Conservation (phyloP, 2,797 vertebrate species). For the Darevskia nairensis region DNA sequence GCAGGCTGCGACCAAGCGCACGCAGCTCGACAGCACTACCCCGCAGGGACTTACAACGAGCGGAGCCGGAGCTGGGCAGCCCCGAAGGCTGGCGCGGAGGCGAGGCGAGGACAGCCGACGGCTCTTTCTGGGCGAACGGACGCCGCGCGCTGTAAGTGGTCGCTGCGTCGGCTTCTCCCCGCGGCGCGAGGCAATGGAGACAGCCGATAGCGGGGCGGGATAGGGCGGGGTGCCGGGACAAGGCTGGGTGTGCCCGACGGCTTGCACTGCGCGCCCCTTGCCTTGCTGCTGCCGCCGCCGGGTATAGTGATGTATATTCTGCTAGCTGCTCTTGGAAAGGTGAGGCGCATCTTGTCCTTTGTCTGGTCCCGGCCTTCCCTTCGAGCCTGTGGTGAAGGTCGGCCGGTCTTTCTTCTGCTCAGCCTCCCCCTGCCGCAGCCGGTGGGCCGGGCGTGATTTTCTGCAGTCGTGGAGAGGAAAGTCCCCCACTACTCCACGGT, state of each 20-base stretch:
- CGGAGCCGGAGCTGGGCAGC: not conserved
- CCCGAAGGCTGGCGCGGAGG: not conserved
- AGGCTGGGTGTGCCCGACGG: too few species aligned
- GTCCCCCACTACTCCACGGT: too few species aligned
- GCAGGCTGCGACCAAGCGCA: conserved; percentile 62
- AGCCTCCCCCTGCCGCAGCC: not conserved
- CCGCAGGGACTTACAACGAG: conserved; percentile 34
- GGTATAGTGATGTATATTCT: too few species aligned
- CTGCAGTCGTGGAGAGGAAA: not conserved
- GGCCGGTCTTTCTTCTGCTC: too few species aligned
- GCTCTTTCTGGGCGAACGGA: not conserved
- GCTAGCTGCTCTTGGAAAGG: too few species aligned
- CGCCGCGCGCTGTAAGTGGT: conserved; percentile 81
- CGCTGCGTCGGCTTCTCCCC: not conserved
- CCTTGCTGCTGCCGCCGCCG: too few species aligned
- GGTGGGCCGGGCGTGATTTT: not conserved
- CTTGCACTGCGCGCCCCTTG: too few species aligned
- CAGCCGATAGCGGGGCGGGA: too few species aligned
- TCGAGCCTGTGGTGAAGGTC: not conserved
- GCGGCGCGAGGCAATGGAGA: too few species aligned
- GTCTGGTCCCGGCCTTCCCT: not conserved
- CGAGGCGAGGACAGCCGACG: not conserved
- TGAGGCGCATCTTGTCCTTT: too few species aligned
- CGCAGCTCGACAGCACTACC: conserved; percentile 67
- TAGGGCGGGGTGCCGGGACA: too few species aligned